Conservation (phyloP, 2,888 invertebrate genomes). For the Troides aeacus region DNA sequence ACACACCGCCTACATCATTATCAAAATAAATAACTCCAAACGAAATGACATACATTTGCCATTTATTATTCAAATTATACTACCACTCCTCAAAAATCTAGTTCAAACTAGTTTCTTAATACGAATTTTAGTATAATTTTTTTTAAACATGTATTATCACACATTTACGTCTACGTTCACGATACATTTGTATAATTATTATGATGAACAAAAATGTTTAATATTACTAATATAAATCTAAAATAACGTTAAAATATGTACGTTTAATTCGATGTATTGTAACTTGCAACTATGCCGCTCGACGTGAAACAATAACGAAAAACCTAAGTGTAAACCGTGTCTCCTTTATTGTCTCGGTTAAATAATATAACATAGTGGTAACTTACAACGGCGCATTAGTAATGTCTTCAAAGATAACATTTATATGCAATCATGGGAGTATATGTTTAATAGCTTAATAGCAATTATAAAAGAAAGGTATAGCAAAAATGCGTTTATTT, state of each 20-base stretch:
- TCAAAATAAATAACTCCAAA: conserved; percentile 18
- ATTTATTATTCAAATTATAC: conserved; percentile 2
- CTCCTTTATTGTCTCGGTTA: neutral
- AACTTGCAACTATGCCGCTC: neutral
- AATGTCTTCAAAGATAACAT: neutral
- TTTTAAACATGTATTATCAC: too few relatives aligned
- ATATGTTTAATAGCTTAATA: neutral
- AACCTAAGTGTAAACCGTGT: neutral
- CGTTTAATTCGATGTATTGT: neutral
- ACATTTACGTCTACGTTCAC: too few relatives aligned
- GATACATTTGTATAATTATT: too few relatives aligned
- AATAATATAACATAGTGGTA: neutral
- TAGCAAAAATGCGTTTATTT: too few relatives aligned
- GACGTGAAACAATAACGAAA: neutral
- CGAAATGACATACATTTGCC: conserved; percentile 8
- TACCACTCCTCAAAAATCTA: neutral
- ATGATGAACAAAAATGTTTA: too few relatives aligned
- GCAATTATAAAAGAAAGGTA: neutral
- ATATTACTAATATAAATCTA: too few relatives aligned
- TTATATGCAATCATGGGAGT: neutral
- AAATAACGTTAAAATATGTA: too few relatives aligned
- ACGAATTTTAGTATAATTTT: too few relatives aligned
- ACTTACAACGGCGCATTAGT: neutral
- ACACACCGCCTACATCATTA: conserved; percentile 48
- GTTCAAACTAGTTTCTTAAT: too few relatives aligned